Evolutionary conservation across 2,888 invertebrate species (phyloP).

Genomic region (Pseudanteris insignis): DNA sequence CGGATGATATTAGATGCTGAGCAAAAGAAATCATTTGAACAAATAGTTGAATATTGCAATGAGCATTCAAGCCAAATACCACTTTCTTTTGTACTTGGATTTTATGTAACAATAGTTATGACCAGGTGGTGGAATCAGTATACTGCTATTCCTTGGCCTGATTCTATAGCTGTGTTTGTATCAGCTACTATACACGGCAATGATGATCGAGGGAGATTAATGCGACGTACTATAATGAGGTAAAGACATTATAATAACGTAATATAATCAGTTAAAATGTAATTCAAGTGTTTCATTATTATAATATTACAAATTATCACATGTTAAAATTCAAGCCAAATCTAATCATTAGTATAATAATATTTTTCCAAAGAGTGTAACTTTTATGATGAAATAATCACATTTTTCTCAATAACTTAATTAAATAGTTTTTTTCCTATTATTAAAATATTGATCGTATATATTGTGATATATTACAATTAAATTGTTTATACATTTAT

Average conservation of each 20-base stretch:
- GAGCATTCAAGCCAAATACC: constrained; percentile 89
- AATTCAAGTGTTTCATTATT: not conserved
- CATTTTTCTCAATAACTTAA: too few relatives aligned
- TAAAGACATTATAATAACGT: constrained; percentile 1
- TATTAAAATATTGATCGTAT: too few relatives aligned
- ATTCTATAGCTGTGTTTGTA: constrained; percentile 70
- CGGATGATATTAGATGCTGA: constrained; percentile 74
- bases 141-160: constrained; percentile 71
- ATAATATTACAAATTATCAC: too few relatives aligned
- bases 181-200: constrained; percentile 71
- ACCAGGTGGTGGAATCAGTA: constrained; percentile 83
- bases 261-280: too few relatives aligned
- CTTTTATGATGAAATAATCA: too few relatives aligned
- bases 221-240: constrained; percentile 71
- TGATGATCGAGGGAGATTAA: constrained; percentile 70
- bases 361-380: too few relatives aligned
- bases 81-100: constrained; percentile 91
- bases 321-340: too few relatives aligned
- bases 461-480: too few relatives aligned
- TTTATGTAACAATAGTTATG: constrained; percentile 93
- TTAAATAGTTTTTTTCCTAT: too few relatives aligned
- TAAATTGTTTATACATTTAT: too few relatives aligned
- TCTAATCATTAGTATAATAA: too few relatives aligned
- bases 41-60: constrained; percentile 84
- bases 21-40: constrained; percentile 83